Evolutionary conservation across 1,140 invertebrate species (phyloP).

Genomic region (Procambarus clarkii): DNA sequence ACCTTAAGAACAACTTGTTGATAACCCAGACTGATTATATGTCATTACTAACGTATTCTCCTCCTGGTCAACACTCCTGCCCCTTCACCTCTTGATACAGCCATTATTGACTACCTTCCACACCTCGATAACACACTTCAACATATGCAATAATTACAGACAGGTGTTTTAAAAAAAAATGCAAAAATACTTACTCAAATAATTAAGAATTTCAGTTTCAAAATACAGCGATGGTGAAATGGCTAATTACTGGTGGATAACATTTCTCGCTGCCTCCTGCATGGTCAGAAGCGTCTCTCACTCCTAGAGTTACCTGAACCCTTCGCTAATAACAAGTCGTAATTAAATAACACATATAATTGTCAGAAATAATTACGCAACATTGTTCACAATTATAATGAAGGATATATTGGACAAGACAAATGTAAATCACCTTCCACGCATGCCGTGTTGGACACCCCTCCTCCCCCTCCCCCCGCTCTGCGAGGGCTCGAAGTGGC

Average conservation of each 20-base stretch:
- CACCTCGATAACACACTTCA: constrained; percentile 52
- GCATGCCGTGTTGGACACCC: no score
- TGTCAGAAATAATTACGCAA: neutral
- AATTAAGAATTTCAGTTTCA: constrained; percentile 33
- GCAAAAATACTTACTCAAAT: constrained; percentile 2
- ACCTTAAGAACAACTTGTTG: constrained; percentile 50
- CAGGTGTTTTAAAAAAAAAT: constrained; percentile 8
- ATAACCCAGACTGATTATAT: constrained; percentile 44
- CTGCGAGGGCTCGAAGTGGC: no score
- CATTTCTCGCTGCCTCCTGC: constrained; percentile 50
- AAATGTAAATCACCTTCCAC: neutral
- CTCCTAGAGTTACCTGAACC: constrained; percentile 12
- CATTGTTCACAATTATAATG: constrained; percentile 4
- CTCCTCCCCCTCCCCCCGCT: no score
- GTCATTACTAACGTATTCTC: constrained; percentile 56
- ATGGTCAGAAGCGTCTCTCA: constrained; percentile 43
- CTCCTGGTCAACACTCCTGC: constrained; percentile 56
- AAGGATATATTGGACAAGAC: neutral
- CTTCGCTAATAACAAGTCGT: neutral
- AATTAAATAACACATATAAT: neutral
- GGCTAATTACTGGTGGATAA: constrained; percentile 58
- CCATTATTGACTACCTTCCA: constrained; percentile 34
- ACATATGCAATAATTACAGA: constrained; percentile 40
- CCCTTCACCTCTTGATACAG: constrained; percentile 39
- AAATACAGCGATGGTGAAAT: constrained; percentile 67